Base-by-base conservation (phyloP, 2,888 invertebrate genomes). In the Camptogramma bilineatum region DNA sequence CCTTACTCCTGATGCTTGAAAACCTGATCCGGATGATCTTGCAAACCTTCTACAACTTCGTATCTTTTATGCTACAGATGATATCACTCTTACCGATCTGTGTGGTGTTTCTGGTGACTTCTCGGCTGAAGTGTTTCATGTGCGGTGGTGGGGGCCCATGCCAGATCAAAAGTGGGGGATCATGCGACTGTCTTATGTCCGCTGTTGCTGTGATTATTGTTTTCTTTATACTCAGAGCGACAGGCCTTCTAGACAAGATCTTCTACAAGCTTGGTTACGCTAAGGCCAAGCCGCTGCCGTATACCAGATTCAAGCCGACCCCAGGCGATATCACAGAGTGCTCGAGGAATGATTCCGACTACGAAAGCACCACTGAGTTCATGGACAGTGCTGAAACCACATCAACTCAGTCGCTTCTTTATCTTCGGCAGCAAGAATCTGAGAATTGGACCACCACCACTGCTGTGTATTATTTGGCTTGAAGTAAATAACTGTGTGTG, bases 11-110 rank as follows among this genome's bases (percentile, higher is more conserved):
- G 24, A 89, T 90, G 90, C 57, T 90, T 7, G 91, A 91, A 66
- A 91, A 91, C 66, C 71, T 91, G 2, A 79, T 91, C 60, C 78
- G 88, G 57, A 88, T 89, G 88, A 42, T 88, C 4, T 72, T 90
- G 18, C 90, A 90, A 72, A 88, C 90, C 1, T 10, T 86, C 1
- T 91, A 91, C 76, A 91, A 90, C 76, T 86, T 88, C 60, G 75
- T 90, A 76, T 91, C 90, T 8, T 88, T 88, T 58, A 0, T 89
- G 54, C 73, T 90, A 16, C 91, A 91, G 78, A 78, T 88, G 76
- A 52, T 89, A 63, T 90, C 91, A 0, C 78, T 91, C 0, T 75
- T 91, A 72, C 91, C 91, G 0, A 87, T 91, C 52, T 91, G 91
- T 65, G 54, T 84, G 1, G 85, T 90, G 16, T 91, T 91, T 46